A percentile compares a stretch with the other conserved stretches of the same genome.
These are phyloP conservation scores for Dryobates pubescens DNA, from an alignment of 2,797 vertebrate genomes.

Conservation along the genomic window DNA sequence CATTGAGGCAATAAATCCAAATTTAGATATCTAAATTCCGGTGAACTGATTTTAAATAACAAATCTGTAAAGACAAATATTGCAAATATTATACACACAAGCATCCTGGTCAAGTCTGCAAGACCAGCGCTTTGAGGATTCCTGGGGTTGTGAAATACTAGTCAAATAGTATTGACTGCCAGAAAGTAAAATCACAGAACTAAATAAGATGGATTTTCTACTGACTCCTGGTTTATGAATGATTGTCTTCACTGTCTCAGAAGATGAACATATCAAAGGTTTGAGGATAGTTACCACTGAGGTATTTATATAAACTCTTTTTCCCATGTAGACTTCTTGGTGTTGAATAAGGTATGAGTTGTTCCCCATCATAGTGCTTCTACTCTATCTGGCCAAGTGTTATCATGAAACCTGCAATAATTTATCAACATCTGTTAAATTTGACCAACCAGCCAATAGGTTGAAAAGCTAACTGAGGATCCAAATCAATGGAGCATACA, in stretches of 20 bases:
- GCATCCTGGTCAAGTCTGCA: not conserved
- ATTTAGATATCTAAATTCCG: not conserved
- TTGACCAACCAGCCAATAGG: not conserved
- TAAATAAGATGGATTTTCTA: not conserved
- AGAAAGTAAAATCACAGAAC: not conserved
- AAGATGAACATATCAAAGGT: not conserved
- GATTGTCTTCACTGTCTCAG: not conserved
- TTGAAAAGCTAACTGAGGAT: not conserved
- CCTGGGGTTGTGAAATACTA: not conserved
- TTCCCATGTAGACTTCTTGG: not conserved
- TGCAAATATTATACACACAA: not conserved
- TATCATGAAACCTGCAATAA: not conserved
- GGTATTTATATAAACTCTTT: not conserved
- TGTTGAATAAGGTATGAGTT: not conserved
- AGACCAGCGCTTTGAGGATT: not conserved
- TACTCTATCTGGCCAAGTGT: not conserved
- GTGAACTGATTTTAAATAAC: not conserved
- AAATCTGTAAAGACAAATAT: not conserved
- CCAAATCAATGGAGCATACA: not conserved
- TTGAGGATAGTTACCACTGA: not conserved
- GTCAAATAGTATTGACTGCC: not conserved
- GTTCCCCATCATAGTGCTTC: not conserved
- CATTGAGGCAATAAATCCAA: not conserved
- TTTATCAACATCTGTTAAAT: not conserved
- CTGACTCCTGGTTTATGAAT: not conserved